Percentiles rank a stretch among this genome's conserved stretches.
Evolutionary conservation across 1,140 invertebrate species (phyloP).

Genomic region (Drosophila equinoxialis): DNA sequence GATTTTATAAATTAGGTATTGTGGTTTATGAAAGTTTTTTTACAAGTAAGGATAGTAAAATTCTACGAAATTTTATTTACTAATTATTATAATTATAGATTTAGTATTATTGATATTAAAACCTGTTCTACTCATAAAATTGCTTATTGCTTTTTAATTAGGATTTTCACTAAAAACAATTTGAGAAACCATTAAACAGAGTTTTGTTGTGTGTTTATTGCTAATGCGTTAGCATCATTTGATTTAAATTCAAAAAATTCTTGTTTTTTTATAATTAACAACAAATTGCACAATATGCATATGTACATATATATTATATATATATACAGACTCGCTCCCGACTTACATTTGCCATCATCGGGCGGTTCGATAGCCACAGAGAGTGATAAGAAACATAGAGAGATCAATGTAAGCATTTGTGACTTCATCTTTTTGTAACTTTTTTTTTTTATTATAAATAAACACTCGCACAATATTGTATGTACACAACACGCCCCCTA

Average conservation of each 20-base stretch:
- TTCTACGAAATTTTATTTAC: no score
- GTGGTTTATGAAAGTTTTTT: no score
- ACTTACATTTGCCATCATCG: constrained; percentile 81
- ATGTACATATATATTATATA: background rate
- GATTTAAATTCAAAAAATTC: background rate
- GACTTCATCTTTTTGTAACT: constrained; percentile 46
- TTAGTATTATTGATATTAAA: no score
- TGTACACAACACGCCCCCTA: constrained; percentile 3
- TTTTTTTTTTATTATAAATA: background rate
- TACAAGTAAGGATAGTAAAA: no score
- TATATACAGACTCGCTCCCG: background rate
- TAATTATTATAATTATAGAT: no score
- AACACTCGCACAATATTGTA: background rate
- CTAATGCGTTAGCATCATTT: no score
- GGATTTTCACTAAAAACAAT: no score
- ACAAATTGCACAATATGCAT: background rate
- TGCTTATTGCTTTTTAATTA: no score
- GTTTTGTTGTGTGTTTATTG: background rate
- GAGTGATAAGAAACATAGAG: constrained; percentile 53
- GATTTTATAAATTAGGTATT: no score
- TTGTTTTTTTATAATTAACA: background rate
- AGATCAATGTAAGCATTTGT: constrained; percentile 32
- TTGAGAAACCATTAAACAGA: no score
- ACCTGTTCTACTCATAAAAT: no score
- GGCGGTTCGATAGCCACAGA: constrained; percentile 44